Evolutionary conservation across 1,140 invertebrate genomes (phyloP).

Genomic region (Streblospio benedicti): DNA sequence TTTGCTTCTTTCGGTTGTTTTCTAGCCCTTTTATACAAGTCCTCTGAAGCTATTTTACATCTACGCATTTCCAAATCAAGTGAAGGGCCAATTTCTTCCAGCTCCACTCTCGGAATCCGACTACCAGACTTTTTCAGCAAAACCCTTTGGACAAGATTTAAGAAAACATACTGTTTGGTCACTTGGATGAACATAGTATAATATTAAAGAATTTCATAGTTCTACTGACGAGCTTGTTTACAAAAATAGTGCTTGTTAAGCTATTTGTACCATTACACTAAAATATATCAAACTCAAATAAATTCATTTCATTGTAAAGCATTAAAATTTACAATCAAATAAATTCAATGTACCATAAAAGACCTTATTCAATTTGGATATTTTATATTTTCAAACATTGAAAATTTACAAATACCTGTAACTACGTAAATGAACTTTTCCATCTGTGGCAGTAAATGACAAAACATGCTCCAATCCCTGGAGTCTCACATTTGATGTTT

Average conservation of each 20-base stretch:
- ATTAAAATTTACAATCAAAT: too few relatives aligned
- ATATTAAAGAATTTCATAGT: too few relatives aligned
- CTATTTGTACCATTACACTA: too few relatives aligned
- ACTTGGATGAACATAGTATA: not conserved
- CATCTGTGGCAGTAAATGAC: conserved; percentile 73
- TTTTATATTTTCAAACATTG: too few relatives aligned
- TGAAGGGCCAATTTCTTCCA: conserved; percentile 90
- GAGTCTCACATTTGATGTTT: conserved; percentile 65
- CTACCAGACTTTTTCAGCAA: conserved; percentile 82
- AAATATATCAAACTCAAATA: too few relatives aligned
- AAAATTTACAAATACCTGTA: too few relatives aligned
- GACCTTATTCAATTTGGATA: too few relatives aligned
- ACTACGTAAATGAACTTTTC: conserved; percentile 71
- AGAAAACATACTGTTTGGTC: conserved; percentile 16
- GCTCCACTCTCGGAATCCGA: conserved; percentile 75
- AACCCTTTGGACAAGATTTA: conserved; percentile 54
- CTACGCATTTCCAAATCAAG: conserved; percentile 77
- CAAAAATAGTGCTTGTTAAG: too few relatives aligned
- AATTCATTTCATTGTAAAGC: too few relatives aligned
- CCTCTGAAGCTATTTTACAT: conserved; percentile 78
- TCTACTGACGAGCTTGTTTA: too few relatives aligned
- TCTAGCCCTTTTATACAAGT: conserved; percentile 78
- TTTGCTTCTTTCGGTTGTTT: conserved; percentile 75
- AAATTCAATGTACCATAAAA: too few relatives aligned
- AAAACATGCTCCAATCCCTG: conserved; percentile 89